Evolutionary conservation across 2,113 vertebrate species (phyloP).

Genomic region (Charadrius vociferus): DNA sequence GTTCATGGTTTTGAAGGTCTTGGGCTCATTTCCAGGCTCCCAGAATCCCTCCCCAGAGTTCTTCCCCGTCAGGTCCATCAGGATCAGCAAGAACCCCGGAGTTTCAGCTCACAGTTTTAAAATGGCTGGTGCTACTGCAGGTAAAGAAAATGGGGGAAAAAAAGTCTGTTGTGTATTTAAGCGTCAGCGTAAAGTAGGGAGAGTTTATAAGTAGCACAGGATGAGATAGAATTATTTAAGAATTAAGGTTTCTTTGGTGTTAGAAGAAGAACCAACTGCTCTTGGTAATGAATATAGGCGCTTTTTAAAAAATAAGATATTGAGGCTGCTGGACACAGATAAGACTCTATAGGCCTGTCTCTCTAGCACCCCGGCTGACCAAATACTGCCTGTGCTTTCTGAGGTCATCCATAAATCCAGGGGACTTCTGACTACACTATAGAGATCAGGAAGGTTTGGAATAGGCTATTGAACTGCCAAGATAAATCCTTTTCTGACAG

Average conservation of each 20-base stretch:
- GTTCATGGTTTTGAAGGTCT: neutral
- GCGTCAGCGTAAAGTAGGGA: neutral
- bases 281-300: neutral
- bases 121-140: neutral
- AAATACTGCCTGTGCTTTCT: neutral
- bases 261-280: neutral
- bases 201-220: neutral
- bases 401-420: constrained; percentile 19
- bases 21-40: neutral
- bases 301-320: neutral
- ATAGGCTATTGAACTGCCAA: neutral
- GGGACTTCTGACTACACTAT: neutral
- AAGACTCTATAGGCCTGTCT: neutral
- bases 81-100: neutral
- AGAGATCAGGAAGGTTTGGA: neutral
- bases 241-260: neutral
- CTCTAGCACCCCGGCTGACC: neutral
- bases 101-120: neutral
- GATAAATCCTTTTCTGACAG: constrained; percentile 14
- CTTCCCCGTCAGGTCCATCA: neutral
- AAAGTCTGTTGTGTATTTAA: neutral
- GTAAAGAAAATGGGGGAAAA: neutral
- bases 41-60: neutral
- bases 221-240: neutral
- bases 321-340: constrained; percentile 9